Percentiles rank a stretch among this genome's conserved stretches.
phyloP scores from a whole-genome alignment of 53 echinoderm and acorn worm species.

The Echinarachnius parma region DNA sequence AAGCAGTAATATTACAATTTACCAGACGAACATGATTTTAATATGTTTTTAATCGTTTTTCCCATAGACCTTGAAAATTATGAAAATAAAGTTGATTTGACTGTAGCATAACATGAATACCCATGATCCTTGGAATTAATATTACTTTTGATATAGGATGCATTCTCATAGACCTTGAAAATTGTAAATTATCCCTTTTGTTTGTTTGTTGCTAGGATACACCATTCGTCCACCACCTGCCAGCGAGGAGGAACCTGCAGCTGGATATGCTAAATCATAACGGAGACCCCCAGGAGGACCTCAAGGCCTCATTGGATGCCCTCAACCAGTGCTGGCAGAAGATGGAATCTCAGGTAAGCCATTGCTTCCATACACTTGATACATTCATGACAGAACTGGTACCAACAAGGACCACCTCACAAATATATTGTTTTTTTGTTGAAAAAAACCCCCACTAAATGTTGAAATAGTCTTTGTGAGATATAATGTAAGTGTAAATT shows the following conservation, averaged over 20 bases:
- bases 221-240: constrained; percentile 40
- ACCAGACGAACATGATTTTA: too few species aligned
- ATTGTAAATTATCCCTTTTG: neutral
- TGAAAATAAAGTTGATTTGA: too few species aligned
- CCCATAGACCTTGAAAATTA: too few species aligned
- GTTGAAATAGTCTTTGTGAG: neutral
- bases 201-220: constrained; percentile 39
- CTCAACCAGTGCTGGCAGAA: constrained; percentile 96
- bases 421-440: too few species aligned
- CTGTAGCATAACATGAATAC: too few species aligned
- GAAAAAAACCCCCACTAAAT: neutral
- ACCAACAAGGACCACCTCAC: too few species aligned
- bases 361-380: too few species aligned
- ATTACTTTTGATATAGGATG: neutral
- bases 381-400: too few species aligned
- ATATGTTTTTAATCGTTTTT: too few species aligned
- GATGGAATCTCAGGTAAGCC: constrained; percentile 86
- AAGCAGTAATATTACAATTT: too few species aligned
- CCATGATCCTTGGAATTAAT: too few species aligned
- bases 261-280: constrained; percentile 65
- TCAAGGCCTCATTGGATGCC: constrained; percentile 67
- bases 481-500: neutral
- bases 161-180: neutral
- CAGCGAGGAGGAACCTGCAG: constrained; percentile 59
- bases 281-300: constrained; percentile 57